Percentiles rank a stretch among this genome's conserved stretches.
These are phyloP conservation scores for Triplophysa dalaica DNA, from an alignment of 2,113 vertebrate species.

Conservation along the genomic window DNA sequence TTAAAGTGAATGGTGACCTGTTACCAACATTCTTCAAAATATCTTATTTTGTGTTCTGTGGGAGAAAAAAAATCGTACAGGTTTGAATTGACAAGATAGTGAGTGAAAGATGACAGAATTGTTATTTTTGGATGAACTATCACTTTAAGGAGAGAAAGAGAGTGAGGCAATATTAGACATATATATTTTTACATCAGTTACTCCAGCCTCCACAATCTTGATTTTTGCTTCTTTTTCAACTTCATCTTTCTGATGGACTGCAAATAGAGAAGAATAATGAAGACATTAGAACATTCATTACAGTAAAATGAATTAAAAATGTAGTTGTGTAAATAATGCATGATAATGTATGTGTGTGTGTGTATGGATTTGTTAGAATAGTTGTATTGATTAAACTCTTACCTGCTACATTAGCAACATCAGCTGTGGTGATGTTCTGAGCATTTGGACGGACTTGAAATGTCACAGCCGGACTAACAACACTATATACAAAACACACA, in stretches of 20 bases:
- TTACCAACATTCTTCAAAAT: too few species aligned
- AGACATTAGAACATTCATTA: slow-evolving; percentile 51
- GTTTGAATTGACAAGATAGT: too few species aligned
- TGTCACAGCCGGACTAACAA: slow-evolving; percentile 89
- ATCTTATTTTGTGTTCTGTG: too few species aligned
- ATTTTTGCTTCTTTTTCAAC: slow-evolving; percentile 82
- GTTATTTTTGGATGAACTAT: too few species aligned
- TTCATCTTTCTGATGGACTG: slow-evolving; percentile 79
- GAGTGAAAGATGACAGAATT: too few species aligned
- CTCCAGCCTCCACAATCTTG: slow-evolving; percentile 84
- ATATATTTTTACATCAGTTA: slow-evolving; percentile 79
- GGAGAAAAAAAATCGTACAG: too few species aligned
- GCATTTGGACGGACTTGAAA: slow-evolving; percentile 84
- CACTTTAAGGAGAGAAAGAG: background rate
- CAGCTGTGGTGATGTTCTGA: slow-evolving; percentile 83
- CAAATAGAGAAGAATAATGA: slow-evolving; percentile 47
- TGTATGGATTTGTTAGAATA: background rate
- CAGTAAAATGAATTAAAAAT: slow-evolving; percentile 1
- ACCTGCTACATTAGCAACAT: slow-evolving; percentile 83
- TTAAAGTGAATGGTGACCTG: too few species aligned
- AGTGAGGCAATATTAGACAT: background rate
- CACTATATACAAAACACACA: slow-evolving; percentile 71
- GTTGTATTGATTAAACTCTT: slow-evolving; percentile 57
- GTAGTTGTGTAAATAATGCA: background rate
- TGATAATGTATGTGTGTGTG: background rate